Conservation (phyloP, 2,888 invertebrate genomes). For the Tenthredo amoena region DNA sequence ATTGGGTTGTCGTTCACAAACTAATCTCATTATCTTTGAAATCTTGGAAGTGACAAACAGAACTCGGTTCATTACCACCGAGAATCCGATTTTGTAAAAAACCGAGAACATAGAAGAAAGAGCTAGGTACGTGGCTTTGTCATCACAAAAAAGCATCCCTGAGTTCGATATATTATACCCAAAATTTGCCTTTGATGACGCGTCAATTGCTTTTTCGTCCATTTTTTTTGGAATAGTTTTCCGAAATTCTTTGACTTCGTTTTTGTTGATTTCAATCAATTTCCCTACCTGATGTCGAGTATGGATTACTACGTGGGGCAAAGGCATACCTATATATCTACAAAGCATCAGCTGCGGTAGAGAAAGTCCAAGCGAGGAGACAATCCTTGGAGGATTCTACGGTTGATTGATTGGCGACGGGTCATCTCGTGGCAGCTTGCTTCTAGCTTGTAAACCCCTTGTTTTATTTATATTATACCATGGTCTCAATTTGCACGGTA, state of each 20-base stretch:
- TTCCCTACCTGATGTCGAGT: not conserved
- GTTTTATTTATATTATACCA: slow-evolving; percentile 46
- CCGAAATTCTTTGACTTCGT: not conserved
- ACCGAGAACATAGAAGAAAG: not conserved
- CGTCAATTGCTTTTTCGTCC: too few species aligned
- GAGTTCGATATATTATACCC: not conserved
- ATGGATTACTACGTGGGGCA: not conserved
- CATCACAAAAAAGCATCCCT: not conserved
- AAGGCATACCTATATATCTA: not conserved
- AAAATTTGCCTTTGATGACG: too few species aligned
- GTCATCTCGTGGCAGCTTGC: slow-evolving; percentile 12
- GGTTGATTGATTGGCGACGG: slow-evolving; percentile 39
- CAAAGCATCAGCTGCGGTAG: not conserved
- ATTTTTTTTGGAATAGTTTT: not conserved
- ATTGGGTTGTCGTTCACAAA: not conserved
- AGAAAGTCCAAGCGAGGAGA: not conserved
- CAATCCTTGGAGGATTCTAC: slow-evolving; percentile 11
- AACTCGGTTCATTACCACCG: not conserved
- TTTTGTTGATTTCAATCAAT: not conserved
- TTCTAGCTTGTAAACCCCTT: slow-evolving; percentile 8
- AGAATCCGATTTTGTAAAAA: not conserved
- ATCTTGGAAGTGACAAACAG: not conserved
- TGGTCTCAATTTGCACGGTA: slow-evolving; percentile 43
- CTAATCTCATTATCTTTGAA: not conserved
- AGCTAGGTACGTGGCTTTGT: not conserved